phyloP scores from a whole-genome alignment of 2,113 vertebrate species.

The Coptodon rendalli region DNA sequence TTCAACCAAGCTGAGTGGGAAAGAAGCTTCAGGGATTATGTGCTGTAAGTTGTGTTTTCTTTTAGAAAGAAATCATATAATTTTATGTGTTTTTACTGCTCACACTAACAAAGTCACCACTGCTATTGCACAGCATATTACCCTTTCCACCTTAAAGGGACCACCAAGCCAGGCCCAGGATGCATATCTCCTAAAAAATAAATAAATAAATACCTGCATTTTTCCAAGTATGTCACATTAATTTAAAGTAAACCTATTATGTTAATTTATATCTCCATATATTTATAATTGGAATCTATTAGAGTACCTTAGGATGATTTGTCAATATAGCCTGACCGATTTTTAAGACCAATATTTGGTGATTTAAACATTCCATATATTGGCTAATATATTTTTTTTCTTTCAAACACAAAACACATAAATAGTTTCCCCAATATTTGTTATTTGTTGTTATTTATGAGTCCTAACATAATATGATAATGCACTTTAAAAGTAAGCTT shows the following conservation, averaged over 20 bases:
- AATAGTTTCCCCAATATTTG: neutral
- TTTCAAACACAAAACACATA: neutral
- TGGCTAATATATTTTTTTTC: neutral
- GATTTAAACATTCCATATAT: neutral
- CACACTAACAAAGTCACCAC: neutral
- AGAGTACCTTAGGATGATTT: neutral
- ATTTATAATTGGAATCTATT: neutral
- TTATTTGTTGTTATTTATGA: neutral
- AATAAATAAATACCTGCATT: neutral
- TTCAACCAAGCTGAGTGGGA: slow-evolving; percentile 99
- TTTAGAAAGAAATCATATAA: neutral
- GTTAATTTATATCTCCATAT: neutral
- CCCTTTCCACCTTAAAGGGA: neutral
- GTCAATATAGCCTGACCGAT: neutral
- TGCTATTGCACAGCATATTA: neutral
- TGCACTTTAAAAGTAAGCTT: neutral
- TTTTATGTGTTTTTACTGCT: neutral
- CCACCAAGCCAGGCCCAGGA: neutral
- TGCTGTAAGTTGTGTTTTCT: slow-evolving; percentile 79
- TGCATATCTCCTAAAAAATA: neutral
- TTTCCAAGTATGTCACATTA: neutral
- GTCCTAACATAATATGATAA: neutral
- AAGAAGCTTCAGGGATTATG: slow-evolving; percentile 94
- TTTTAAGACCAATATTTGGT: neutral
- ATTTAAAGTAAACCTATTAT: neutral